These are phyloP conservation scores for Phengaris arion DNA, from an alignment of 2,888 invertebrate species.

Conservation along the genomic window DNA sequence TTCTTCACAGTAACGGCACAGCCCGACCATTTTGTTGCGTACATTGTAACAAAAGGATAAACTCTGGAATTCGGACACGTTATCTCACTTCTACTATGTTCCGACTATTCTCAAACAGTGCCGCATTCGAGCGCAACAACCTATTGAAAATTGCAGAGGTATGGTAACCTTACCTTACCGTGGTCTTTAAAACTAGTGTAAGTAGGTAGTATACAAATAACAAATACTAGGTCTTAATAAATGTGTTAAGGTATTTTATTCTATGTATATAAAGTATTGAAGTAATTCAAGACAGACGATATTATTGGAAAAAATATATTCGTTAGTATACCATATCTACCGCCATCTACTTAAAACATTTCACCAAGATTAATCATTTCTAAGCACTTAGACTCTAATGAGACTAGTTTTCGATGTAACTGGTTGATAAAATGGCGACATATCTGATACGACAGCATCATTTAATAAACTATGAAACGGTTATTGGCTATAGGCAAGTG, in stretches of 20 bases:
- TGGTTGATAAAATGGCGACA: slow-evolving; percentile 19
- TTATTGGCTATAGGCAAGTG: neutral
- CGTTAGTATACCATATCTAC: neutral
- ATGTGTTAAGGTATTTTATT: too few relatives aligned
- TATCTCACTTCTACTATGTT: slow-evolving; percentile 16
- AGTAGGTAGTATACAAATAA: too few relatives aligned
- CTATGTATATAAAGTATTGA: too few relatives aligned
- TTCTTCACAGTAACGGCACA: slow-evolving; percentile 29
- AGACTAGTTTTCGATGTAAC: slow-evolving; percentile 12
- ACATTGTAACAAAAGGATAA: neutral
- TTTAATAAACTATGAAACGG: slow-evolving; percentile 7
- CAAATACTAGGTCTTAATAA: too few relatives aligned
- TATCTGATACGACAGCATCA: slow-evolving; percentile 17
- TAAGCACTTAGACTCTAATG: slow-evolving; percentile 12
- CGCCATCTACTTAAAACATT: neutral
- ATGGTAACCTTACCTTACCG: neutral
- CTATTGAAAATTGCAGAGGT: slow-evolving; percentile 12
- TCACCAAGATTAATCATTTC: neutral
- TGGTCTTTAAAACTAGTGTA: neutral
- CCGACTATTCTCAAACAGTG: slow-evolving; percentile 16
- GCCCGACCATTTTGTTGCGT: slow-evolving; percentile 6
- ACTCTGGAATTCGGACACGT: slow-evolving; percentile 23
- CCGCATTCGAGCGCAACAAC: slow-evolving; percentile 21
- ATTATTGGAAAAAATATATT: neutral
- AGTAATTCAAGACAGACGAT: too few relatives aligned